Base-by-base conservation (phyloP, 2,797 vertebrate species). In the Mergus octosetaceus region DNA sequence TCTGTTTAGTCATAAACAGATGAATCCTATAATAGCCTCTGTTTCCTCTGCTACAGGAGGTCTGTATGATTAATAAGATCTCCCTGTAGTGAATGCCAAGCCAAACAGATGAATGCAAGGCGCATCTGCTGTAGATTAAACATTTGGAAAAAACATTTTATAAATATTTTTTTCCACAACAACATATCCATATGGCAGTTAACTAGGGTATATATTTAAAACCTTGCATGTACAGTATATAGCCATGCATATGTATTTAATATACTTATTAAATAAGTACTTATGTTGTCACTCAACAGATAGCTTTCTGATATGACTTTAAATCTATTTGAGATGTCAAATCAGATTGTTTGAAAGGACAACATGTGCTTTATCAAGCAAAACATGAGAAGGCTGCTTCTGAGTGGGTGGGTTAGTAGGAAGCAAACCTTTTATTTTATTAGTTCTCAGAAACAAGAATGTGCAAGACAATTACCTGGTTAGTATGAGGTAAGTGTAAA, bases 61-160 rank as follows among this genome's bases (percentile, higher is more conserved):
- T 97, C 97, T 75, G 94, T 90, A 65, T 83, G 93, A 97, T 93
- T 96, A 96, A 97, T 95, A 94, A 96, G 96, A 97, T 97, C 97
- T 97, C 98, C 97, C 96, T 96, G 83, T 93, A 95, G 97, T 84
- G 86, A 97, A 97, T 97, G 97, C 98, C 98, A 97, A 97, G 97
- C 97, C 97, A 98, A 97, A 97, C 98, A 98, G 98, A 98, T 97
- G 96, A 97, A 97, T 95, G 95, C 97, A 96, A 96, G 97, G 96
- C 89, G 96, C 97, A 98, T 98, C 98, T 98, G 98, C 97, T 98
- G 97, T 98, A 97, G 98, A 97, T 98, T 97, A 98, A 98, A 98
- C 98, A 98, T 97, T 98, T 97, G 97, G 97, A 98, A 98, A 98
- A 98, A 97, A 97, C 97, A 98, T 98, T 98, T 98, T 96, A 98